These are phyloP conservation scores for Sardinella longiceps DNA, from an alignment of 2,797 vertebrate species.

Conservation along the genomic window DNA sequence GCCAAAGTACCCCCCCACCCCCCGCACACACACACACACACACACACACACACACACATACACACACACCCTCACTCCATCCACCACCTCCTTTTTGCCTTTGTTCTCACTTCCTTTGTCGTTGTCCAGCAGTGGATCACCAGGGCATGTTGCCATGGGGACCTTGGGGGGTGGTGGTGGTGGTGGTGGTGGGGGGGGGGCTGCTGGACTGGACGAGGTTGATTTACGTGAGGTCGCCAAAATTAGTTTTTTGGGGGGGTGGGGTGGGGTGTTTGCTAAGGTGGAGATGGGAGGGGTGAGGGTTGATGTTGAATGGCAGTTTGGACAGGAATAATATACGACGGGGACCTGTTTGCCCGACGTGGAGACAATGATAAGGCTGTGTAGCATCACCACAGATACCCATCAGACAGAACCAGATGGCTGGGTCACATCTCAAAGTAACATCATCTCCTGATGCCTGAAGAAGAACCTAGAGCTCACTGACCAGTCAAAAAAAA, in stretches of 20 bases:
- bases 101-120: slow-evolving; percentile 37
- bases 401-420: background rate
- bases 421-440: background rate
- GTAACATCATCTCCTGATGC: background rate
- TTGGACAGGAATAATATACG: background rate
- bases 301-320: background rate
- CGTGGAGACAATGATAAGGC: background rate
- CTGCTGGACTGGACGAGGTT: background rate
- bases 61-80: background rate
- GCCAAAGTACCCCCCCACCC: background rate
- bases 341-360: background rate
- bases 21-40: too few species aligned
- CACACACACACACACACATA: too few species aligned
- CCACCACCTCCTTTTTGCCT: slow-evolving; percentile 10
- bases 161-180: slow-evolving; percentile 13
- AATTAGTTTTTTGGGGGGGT: background rate
- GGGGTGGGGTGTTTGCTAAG: background rate
- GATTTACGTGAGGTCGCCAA: background rate
- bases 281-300: background rate
- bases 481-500: too few species aligned
- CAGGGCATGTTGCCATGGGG: slow-evolving; percentile 40
- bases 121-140: slow-evolving; percentile 30
- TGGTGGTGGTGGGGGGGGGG: background rate
- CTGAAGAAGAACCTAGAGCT: background rate
- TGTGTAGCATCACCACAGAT: background rate